Evolutionary conservation across 2,888 invertebrate species (phyloP).

Genomic region (Habrosyne pyritoides): DNA sequence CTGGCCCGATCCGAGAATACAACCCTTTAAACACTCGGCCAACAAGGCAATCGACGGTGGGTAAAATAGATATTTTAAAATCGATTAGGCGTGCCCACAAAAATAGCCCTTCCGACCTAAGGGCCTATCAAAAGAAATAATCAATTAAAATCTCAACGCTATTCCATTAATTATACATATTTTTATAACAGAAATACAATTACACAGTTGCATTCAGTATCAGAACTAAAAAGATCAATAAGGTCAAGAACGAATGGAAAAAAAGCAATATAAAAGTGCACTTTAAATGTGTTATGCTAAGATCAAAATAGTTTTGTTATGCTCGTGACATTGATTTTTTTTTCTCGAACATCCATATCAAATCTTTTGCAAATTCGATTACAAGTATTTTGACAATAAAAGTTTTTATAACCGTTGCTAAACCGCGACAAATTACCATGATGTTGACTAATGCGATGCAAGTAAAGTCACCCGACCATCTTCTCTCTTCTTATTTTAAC

Average conservation of each 20-base stretch:
- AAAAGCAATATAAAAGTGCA: neutral
- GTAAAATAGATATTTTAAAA: too few relatives aligned
- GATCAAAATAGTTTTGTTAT: neutral
- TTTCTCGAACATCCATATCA: neutral
- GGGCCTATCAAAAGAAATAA: too few relatives aligned
- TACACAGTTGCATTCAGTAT: too few relatives aligned
- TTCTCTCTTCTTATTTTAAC: too few relatives aligned
- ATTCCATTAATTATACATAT: too few relatives aligned
- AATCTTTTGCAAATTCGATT: neutral
- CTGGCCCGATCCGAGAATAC: too few relatives aligned
- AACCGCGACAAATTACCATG: neutral
- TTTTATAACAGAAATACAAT: too few relatives aligned
- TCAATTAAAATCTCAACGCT: too few relatives aligned
- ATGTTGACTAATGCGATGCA: neutral
- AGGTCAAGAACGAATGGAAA: neutral
- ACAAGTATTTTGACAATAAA: neutral
- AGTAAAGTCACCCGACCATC: neutral
- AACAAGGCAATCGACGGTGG: too few relatives aligned
- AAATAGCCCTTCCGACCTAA: too few relatives aligned
- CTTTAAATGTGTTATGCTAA: neutral
- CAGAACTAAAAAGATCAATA: neutral
- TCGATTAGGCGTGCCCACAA: too few relatives aligned
- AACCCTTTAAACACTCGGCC: too few relatives aligned
- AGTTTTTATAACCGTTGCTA: neutral
- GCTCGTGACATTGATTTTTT: neutral